These are phyloP conservation scores for Ceratosolen solmsi DNA, from an alignment of 1,140 invertebrate species.

Conservation along the genomic window DNA sequence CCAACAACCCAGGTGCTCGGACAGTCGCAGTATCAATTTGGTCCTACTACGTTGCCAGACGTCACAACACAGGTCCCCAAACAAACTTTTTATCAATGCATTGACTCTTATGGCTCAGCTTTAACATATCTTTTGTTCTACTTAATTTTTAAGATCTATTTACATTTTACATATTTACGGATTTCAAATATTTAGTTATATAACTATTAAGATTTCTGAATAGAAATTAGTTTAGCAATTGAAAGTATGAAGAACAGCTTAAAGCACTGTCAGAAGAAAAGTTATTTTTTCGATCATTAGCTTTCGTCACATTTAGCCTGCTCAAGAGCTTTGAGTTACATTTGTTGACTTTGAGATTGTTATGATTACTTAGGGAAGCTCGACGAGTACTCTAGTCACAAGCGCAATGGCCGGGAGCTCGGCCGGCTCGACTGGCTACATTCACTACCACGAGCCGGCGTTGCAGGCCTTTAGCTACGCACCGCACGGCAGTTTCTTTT, in stretches of 20 bases:
- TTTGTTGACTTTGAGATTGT: neutral
- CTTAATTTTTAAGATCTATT: no score
- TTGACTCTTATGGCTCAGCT: no score
- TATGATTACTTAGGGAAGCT: constrained; percentile 38
- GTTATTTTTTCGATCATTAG: no score
- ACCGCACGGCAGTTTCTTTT: constrained; percentile 65
- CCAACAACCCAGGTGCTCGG: constrained; percentile 53
- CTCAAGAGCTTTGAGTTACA: no score
- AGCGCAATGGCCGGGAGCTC: constrained; percentile 34
- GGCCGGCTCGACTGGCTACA: constrained; percentile 54
- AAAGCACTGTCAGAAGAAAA: no score
- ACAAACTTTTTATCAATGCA: neutral
- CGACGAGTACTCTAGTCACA: constrained; percentile 49
- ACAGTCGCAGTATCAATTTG: constrained; percentile 64
- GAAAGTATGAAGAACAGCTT: no score
- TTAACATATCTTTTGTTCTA: no score
- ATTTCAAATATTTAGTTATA: no score
- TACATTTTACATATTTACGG: no score
- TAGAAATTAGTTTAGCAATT: no score
- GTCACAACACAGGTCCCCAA: constrained; percentile 49
- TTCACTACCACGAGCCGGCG: constrained; percentile 66
- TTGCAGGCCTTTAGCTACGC: constrained; percentile 53
- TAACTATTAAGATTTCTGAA: no score
- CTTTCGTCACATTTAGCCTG: no score
- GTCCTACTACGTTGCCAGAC: constrained; percentile 61